Evolutionary conservation across 1,140 invertebrate species (phyloP).

Genomic region (Lutraria rhynchaena): DNA sequence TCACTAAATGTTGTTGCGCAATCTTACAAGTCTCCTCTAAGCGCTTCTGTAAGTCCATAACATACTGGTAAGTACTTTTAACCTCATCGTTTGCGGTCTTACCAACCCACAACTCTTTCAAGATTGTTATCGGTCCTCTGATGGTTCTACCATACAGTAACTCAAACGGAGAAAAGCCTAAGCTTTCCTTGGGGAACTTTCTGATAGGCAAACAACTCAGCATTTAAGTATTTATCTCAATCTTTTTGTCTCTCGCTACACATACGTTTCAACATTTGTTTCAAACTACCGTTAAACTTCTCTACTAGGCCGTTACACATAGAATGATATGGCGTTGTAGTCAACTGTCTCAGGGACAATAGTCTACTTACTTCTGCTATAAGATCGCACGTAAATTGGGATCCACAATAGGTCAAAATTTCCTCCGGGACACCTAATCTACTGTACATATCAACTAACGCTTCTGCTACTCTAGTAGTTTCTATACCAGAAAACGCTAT

Average conservation of each 20-base stretch:
- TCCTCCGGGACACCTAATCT: conserved; percentile 59
- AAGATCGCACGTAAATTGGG: conserved; percentile 3
- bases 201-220: conserved; percentile 71
- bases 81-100: conserved; percentile 24
- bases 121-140: conserved; percentile 65
- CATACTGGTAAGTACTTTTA: conserved; percentile 58
- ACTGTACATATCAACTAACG: conserved; percentile 44
- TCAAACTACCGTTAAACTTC: conserved; percentile 55
- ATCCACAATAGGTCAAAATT: conserved; percentile 48
- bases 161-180: conserved; percentile 69
- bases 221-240: conserved; percentile 74
- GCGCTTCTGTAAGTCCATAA: conserved; percentile 60
- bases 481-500: conserved; percentile 24
- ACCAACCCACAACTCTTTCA: conserved; percentile 59
- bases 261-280: conserved; percentile 66
- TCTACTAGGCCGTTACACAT: conserved; percentile 54
- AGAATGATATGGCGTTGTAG: conserved; percentile 56
- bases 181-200: conserved; percentile 60
- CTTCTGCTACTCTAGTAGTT: conserved; percentile 47
- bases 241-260: conserved; percentile 69
- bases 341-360: conserved; percentile 28
- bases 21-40: conserved; percentile 58
- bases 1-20: conserved; percentile 46
- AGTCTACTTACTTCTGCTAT: conserved; percentile 40
- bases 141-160: conserved; percentile 70